These are phyloP conservation scores for Euborellia annulipes DNA, from an alignment of 1,140 invertebrate genomes.

Conservation along the genomic window DNA sequence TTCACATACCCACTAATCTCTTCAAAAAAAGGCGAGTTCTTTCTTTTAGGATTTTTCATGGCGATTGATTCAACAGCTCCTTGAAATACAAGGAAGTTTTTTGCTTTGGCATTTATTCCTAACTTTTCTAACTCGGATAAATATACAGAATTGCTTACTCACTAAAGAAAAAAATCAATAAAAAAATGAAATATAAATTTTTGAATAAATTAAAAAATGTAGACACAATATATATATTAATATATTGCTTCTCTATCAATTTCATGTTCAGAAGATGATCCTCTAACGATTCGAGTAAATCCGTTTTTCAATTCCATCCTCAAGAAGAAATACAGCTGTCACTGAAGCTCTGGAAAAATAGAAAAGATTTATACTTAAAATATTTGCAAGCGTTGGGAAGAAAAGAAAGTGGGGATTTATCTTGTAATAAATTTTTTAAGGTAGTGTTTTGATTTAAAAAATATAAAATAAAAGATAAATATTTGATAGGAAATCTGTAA, in stretches of 20 bases:
- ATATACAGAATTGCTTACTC: conserved; percentile 73
- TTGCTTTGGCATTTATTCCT: conserved; percentile 97
- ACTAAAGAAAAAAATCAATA: conserved; percentile 31
- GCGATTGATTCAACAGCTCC: conserved; percentile 98
- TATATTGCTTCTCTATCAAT: conserved; percentile 77
- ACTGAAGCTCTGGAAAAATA: conserved; percentile 72
- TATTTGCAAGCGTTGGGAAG: too few species aligned
- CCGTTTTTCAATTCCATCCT: conserved; percentile 66
- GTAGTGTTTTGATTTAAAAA: too few species aligned
- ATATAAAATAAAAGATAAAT: too few species aligned
- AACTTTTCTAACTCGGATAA: conserved; percentile 78
- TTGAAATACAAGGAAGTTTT: conserved; percentile 99
- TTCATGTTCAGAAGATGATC: conserved; percentile 87
- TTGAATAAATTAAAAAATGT: too few species aligned
- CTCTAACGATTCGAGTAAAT: conserved; percentile 83
- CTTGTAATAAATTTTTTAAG: too few species aligned
- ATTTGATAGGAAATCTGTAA: too few species aligned
- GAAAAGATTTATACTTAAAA: too few species aligned
- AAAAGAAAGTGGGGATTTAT: too few species aligned
- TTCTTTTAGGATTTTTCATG: conserved; percentile 99
- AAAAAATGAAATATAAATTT: too few species aligned
- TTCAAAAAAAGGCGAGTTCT: conserved; percentile 93
- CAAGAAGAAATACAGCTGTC: conserved; percentile 79
- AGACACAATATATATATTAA: too few species aligned
- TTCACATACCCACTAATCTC: conserved; percentile 93